These are phyloP conservation scores for Cheilosia scutellata DNA, from an alignment of 2,888 invertebrate genomes.

Conservation along the genomic window DNA sequence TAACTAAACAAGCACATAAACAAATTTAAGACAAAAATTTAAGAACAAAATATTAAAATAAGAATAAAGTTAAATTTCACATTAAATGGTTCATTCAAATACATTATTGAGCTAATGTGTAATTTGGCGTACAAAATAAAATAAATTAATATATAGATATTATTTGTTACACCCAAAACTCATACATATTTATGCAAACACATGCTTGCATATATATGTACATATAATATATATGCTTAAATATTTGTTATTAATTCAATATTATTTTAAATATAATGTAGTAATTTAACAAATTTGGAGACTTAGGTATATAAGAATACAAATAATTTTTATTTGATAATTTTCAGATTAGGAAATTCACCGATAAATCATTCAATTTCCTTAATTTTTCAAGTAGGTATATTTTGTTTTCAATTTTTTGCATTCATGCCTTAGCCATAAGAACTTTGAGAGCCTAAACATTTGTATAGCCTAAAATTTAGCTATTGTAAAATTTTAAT, in stretches of 20 bases:
- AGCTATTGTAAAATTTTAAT: slow-evolving; percentile 77
- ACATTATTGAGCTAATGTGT: slow-evolving; percentile 5
- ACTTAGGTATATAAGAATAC: background rate
- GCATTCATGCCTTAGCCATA: slow-evolving; percentile 68
- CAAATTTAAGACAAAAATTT: slow-evolving; percentile 5
- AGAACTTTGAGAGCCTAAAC: slow-evolving; percentile 77
- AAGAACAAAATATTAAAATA: slow-evolving; percentile 35
- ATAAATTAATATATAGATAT: background rate
- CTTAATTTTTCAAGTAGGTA: slow-evolving; percentile 76
- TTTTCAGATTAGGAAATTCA: slow-evolving; percentile 82
- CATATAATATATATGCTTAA: slow-evolving; percentile 38
- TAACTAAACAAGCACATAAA: slow-evolving; percentile 44
- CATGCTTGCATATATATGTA: background rate
- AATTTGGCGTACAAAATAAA: background rate
- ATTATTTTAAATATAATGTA: slow-evolving; percentile 13
- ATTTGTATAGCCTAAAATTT: slow-evolving; percentile 80
- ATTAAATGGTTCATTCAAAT: slow-evolving; percentile 15
- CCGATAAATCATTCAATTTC: slow-evolving; percentile 78
- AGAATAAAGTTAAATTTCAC: slow-evolving; percentile 10
- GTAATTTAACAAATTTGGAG: slow-evolving; percentile 36
- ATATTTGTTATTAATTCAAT: slow-evolving; percentile 63
- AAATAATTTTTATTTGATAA: slow-evolving; percentile 51
- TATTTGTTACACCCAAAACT: background rate
- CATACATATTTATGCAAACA: background rate
- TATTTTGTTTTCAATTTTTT: slow-evolving; percentile 75